Conservation (phyloP, 2,797 vertebrate species). For the Clarias fuscus region DNA sequence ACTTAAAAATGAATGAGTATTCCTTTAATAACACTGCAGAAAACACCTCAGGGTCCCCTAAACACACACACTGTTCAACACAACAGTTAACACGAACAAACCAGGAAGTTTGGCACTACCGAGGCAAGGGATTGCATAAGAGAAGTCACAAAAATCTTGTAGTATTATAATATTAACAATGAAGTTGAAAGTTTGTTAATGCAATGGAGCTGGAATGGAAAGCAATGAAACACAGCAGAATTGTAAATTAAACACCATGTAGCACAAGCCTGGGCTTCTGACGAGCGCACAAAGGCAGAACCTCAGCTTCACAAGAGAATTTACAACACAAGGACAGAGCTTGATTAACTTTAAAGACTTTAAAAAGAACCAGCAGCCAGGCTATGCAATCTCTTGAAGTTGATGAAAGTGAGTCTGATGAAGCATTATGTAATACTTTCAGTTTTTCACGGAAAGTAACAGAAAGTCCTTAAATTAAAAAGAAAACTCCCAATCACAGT, state of each 20-base stretch:
- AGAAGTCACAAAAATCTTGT: background rate
- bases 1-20: background rate
- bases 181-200: background rate
- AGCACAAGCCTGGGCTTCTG: background rate
- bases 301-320: background rate
- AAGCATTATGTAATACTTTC: background rate
- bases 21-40: background rate
- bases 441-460: background rate
- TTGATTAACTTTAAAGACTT: background rate
- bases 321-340: background rate
- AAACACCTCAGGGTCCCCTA: background rate
- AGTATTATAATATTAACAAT: background rate
- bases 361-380: background rate
- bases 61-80: background rate
- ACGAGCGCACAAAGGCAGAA: background rate
- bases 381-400: background rate
- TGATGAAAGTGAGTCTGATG: background rate
- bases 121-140: background rate
- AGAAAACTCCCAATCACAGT: background rate
- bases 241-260: background rate
- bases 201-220: background rate
- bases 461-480: background rate
- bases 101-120: background rate
- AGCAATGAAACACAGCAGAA: background rate
- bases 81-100: background rate